Evolutionary conservation across 2,888 invertebrate species (phyloP), one percentile per base, ranked within the genome.

Genomic region (Mongoloraphidia duomilia): DNA sequence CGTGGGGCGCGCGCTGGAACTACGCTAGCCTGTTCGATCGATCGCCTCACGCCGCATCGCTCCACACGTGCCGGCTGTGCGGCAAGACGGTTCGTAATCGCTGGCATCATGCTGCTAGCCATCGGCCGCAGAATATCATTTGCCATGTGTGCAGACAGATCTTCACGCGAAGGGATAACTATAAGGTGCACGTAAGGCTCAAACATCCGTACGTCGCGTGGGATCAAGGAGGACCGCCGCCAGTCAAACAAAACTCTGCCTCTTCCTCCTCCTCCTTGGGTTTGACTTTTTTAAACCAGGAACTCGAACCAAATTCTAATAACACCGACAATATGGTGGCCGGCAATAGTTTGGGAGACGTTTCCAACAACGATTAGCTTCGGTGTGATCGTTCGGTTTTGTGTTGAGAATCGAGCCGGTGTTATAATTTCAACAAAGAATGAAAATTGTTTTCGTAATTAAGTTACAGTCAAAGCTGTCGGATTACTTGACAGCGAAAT

Each of bases 51-150:
- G 45, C 51, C 14, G 61, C 63, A 35, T 64, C 64, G 54, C 68
- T 75, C 57, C 76, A 75, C 64, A 68, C 73, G 56, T 82, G 82
- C 68, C 70, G 68, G 54, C 63, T 76, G 56, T 81, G 80, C 66
- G 76, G 78, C 53, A 80, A 81, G 68, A 71, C 72, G 53, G 80
- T 81, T 56, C 76, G 72, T 61, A 79, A 80, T 66, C 69, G 79
- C 59, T 80, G 80, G 74, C 79, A 81, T 61, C 80, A 80, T 61
- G 69, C 78, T 65, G 76, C 79, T 63, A 77, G 77, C 36, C 80
- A 80, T 62, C 74, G 74, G 55, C 78, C 79, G 12, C 76, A 76
- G 58, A 73, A 74, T 58, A 77, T 76, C 61, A 73, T 73, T 59
- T 80, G 79, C 57, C 78, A 79, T 3, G 65, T 76, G 58, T 80